These are phyloP conservation scores for Alosa alosa DNA, from an alignment of 2,113 vertebrate species.

Conservation along the genomic window DNA sequence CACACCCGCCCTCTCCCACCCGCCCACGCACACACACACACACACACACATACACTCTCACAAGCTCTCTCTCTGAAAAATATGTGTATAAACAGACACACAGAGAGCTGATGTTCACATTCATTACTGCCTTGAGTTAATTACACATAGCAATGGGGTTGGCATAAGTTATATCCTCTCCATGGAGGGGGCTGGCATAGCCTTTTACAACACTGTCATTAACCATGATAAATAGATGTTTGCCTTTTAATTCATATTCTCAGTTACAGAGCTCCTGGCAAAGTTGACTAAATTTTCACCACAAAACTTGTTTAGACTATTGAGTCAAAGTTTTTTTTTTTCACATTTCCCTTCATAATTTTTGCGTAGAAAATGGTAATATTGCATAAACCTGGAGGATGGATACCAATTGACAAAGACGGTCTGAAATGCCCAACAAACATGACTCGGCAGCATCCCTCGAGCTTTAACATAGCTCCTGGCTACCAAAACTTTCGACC, in stretches of 20 bases:
- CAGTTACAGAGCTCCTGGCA: not conserved
- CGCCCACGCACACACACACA: not conserved
- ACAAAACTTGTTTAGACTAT: not conserved
- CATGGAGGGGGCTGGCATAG: not conserved
- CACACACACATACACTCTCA: not conserved
- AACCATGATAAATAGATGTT: not conserved
- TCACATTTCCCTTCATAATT: not conserved
- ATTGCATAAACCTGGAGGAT: not conserved
- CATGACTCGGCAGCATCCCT: not conserved
- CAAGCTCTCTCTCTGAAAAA: slow-evolving; percentile 32
- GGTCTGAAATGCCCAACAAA: not conserved
- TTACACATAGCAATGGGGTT: not conserved
- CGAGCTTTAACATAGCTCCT: slow-evolving; percentile 1
- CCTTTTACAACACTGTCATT: not conserved
- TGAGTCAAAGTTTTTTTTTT: not conserved
- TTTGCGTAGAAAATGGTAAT: not conserved
- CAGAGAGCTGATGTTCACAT: not conserved
- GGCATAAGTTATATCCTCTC: not conserved
- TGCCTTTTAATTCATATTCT: not conserved
- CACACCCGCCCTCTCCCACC: not conserved
- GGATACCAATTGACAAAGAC: not conserved
- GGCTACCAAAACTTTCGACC: slow-evolving; percentile 37
- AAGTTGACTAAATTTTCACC: not conserved
- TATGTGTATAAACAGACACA: not conserved
- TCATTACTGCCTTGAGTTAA: not conserved